Conservation (phyloP, 2,797 vertebrate genomes). For the Lerista edwardsae region DNA sequence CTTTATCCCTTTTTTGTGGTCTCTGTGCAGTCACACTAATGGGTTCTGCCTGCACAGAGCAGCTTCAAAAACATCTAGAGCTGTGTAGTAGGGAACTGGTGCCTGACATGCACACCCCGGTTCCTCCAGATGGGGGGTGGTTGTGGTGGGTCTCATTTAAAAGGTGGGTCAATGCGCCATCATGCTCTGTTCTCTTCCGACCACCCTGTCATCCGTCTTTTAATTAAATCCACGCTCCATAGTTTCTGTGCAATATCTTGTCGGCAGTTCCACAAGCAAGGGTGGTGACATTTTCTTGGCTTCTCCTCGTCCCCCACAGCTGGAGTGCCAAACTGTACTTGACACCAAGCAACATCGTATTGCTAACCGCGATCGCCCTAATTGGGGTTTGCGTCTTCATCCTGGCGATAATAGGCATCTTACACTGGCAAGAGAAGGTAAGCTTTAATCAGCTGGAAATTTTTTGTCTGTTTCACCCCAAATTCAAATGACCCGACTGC, state of each 20-base stretch:
- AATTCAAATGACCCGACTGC: background rate
- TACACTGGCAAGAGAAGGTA: slow-evolving; percentile 99
- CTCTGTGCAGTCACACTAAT: no score
- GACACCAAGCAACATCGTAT: slow-evolving; percentile 95
- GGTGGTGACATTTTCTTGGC: slow-evolving; percentile 47
- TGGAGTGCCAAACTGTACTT: slow-evolving; percentile 97
- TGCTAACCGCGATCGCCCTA: slow-evolving; percentile 94
- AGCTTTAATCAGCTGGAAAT: slow-evolving; percentile 48
- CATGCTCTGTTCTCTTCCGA: no score
- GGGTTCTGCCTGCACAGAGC: no score
- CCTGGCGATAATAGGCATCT: slow-evolving; percentile 93
- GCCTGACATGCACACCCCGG: no score
- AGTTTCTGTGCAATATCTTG: slow-evolving; percentile 27
- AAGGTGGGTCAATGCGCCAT: no score
- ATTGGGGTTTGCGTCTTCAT: slow-evolving; percentile 96
- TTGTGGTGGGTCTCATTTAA: no score
- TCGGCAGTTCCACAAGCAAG: slow-evolving; percentile 27
- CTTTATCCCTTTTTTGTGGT: background rate
- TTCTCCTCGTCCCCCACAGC: slow-evolving; percentile 72
- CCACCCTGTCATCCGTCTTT: background rate
- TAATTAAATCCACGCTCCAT: background rate
- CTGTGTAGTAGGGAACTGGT: no score
- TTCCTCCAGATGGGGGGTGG: no score
- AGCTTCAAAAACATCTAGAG: no score
- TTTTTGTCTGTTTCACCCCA: slow-evolving; percentile 20